phyloP scores from a whole-genome alignment of 2,888 invertebrate genomes.

The Timema cristinae region DNA sequence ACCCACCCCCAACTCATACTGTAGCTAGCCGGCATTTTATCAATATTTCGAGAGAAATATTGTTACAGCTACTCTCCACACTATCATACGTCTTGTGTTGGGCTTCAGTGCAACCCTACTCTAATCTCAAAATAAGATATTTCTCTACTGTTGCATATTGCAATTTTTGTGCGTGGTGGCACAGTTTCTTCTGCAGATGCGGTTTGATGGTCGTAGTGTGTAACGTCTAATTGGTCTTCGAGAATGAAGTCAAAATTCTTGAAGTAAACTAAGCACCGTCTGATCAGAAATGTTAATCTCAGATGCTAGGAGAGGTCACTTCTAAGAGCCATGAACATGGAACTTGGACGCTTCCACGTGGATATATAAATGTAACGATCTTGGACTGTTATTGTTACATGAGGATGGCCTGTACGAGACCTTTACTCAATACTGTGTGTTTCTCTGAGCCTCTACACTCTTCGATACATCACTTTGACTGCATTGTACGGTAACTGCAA shows the following conservation, averaged over 20 bases:
- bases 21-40: no score
- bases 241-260: neutral
- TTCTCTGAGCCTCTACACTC: neutral
- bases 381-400: neutral
- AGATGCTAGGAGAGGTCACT: neutral
- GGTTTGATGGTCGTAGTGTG: neutral
- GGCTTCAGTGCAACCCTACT: constrained; percentile 1
- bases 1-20: no score
- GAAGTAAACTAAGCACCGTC: neutral
- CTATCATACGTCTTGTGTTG: neutral
- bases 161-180: no score
- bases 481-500: constrained; percentile 2
- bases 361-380: neutral
- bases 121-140: neutral
- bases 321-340: neutral
- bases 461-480: neutral
- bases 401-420: neutral
- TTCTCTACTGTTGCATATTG: neutral
- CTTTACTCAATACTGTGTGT: neutral
- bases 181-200: no score
- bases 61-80: no score
- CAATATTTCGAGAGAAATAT: no score
- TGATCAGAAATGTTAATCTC: neutral
- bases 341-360: neutral
- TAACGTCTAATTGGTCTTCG: neutral